These are phyloP conservation scores for Iphiclides podalirius DNA, from an alignment of 2,888 invertebrate genomes.

Conservation along the genomic window DNA sequence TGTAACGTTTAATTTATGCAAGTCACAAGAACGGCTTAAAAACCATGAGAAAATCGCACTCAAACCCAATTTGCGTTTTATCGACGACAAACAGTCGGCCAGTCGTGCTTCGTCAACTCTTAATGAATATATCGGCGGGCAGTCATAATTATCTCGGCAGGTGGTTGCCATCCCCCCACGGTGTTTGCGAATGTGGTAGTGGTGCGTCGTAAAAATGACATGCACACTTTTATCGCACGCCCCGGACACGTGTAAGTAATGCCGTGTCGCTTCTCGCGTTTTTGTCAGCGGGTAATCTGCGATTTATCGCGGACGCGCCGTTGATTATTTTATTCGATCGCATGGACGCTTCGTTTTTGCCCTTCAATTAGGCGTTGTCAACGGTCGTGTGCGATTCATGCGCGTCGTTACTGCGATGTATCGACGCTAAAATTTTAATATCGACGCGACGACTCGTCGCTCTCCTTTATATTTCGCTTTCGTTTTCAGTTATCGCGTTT, in stretches of 20 bases:
- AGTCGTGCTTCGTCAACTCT: constrained; percentile 25
- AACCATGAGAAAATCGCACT: neutral
- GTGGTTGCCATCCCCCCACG: constrained; percentile 46
- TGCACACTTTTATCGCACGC: constrained; percentile 63
- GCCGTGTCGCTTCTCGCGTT: constrained; percentile 59
- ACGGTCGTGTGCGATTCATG: constrained; percentile 21
- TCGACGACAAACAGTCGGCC: neutral
- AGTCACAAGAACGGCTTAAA: no score
- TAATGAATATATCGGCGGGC: constrained; percentile 33
- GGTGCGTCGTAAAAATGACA: constrained; percentile 66
- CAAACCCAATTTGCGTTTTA: constrained; percentile 3
- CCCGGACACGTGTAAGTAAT: constrained; percentile 66
- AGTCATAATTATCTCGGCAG: constrained; percentile 45
- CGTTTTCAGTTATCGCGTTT: no score
- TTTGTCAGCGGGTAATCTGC: constrained; percentile 72
- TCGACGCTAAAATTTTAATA: no score
- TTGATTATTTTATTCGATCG: constrained; percentile 65
- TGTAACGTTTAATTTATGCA: no score
- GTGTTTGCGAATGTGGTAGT: constrained; percentile 58
- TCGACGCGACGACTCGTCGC: no score
- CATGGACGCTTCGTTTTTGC: constrained; percentile 30
- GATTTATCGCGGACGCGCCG: constrained; percentile 66
- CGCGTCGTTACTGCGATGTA: neutral
- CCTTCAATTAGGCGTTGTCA: constrained; percentile 31
- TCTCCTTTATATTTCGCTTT: no score